phyloP scores from a whole-genome alignment of 2,113 vertebrate species.

The Ciconia stormi region DNA sequence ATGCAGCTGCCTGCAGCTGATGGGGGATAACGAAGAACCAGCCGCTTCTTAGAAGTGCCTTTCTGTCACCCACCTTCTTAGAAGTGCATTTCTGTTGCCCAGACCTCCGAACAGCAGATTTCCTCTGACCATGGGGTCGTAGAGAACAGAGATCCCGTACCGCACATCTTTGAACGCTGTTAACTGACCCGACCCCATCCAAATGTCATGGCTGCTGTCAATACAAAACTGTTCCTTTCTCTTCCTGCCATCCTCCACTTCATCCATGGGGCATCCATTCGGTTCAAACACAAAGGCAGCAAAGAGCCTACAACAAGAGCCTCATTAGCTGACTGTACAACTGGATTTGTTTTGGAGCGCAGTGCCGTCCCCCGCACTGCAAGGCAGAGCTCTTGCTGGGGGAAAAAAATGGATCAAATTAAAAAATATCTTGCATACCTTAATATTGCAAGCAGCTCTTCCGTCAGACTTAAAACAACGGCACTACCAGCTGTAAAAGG shows the following conservation, averaged over 20 bases:
- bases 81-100: not conserved
- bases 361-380: not conserved
- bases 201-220: not conserved
- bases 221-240: not conserved
- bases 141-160: not conserved
- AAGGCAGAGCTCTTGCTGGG: not conserved
- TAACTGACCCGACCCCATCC: not conserved
- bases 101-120: not conserved
- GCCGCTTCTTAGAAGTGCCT: not conserved
- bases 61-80: not conserved
- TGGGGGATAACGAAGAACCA: not conserved
- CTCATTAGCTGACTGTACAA: constrained; percentile 14
- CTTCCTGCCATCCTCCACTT: not conserved
- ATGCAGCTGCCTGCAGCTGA: not conserved
- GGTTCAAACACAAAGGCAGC: not conserved
- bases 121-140: not conserved
- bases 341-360: constrained; percentile 11
- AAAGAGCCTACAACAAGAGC: constrained; percentile 21
- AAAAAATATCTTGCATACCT: not conserved
- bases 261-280: not conserved
- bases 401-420: not conserved
- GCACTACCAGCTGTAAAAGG: not conserved
- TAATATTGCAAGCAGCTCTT: not conserved
- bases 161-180: rapidly evolving
- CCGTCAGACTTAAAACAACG: not conserved